phyloP scores from a whole-genome alignment of 2,113 vertebrate species.

The Zapus hudsonius region DNA sequence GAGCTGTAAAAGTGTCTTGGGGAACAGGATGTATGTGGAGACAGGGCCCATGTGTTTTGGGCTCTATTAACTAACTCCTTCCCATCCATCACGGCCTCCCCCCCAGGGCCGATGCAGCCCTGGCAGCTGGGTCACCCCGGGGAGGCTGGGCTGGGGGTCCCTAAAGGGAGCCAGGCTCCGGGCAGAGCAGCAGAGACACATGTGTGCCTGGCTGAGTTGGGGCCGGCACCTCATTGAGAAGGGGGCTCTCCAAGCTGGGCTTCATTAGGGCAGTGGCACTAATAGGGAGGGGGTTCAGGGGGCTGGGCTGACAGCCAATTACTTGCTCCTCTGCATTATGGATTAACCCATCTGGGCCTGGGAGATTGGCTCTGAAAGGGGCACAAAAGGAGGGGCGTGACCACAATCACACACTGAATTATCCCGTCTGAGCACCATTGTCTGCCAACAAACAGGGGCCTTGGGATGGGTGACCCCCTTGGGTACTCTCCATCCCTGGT shows the following conservation, averaged over 20 bases:
- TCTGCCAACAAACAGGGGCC: constrained; percentile 78
- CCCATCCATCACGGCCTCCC: constrained; percentile 80
- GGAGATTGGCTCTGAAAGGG: constrained; percentile 92
- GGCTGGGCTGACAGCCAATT: constrained; percentile 87
- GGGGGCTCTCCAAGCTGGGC: constrained; percentile 92
- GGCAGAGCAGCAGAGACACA: constrained; percentile 93
- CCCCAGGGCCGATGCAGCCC: constrained; percentile 61
- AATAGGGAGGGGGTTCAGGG: constrained; percentile 90
- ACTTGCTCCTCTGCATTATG: constrained; percentile 95
- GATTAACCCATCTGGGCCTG: constrained; percentile 98
- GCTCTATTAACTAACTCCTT: constrained; percentile 82
- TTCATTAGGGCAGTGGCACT: constrained; percentile 94
- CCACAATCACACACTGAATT: constrained; percentile 92
- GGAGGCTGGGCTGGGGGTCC: constrained; percentile 79
- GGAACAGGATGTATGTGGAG: constrained; percentile 26
- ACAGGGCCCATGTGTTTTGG: constrained; percentile 82
- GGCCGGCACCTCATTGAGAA: constrained; percentile 90
- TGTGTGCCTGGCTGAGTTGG: constrained; percentile 89
- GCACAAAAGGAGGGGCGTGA: constrained; percentile 92
- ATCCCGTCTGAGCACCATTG: constrained; percentile 91
- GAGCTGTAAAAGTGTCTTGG: constrained; percentile 25
- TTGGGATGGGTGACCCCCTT: constrained; percentile 75
- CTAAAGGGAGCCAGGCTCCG: constrained; percentile 83
- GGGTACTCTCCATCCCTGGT: constrained; percentile 52
- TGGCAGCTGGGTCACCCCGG: constrained; percentile 85